Conservation (phyloP, 2,888 invertebrate genomes). For the Erebia aethiops region DNA sequence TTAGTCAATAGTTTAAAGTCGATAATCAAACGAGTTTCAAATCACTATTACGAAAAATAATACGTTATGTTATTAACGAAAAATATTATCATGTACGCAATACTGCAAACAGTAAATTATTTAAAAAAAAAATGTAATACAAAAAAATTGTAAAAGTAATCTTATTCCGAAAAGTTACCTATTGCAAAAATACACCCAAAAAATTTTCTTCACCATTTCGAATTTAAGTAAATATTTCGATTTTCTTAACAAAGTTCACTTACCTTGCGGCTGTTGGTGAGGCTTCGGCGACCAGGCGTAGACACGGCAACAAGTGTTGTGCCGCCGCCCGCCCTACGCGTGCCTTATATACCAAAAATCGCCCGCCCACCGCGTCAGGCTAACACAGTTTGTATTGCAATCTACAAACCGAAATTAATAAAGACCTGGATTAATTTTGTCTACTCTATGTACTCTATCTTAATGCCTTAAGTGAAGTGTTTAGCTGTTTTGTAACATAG, state of each 20-base stretch:
- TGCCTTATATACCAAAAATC: constrained; percentile 71
- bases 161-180: background rate
- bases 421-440: constrained; percentile 33
- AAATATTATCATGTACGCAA: background rate
- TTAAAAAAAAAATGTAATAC: background rate
- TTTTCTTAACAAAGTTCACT: constrained; percentile 47
- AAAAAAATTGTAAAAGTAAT: background rate
- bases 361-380: constrained; percentile 71
- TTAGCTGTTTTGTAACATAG: no score
- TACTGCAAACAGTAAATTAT: background rate
- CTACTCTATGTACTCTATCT: background rate
- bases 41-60: background rate
- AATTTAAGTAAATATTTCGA: background rate
- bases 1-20: background rate
- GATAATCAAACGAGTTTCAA: background rate
- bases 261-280: constrained; percentile 62
- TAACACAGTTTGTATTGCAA: constrained; percentile 76
- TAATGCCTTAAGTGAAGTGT: background rate
- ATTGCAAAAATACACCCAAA: background rate
- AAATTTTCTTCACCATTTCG: background rate
- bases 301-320: constrained; percentile 77
- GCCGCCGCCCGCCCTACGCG: constrained; percentile 62
- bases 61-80: background rate
- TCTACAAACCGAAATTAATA: constrained; percentile 64
- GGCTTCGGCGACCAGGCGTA: constrained; percentile 50